Evolutionary conservation across 2,113 vertebrate genomes (phyloP).

Genomic region (Phylloscopus trochilus): DNA sequence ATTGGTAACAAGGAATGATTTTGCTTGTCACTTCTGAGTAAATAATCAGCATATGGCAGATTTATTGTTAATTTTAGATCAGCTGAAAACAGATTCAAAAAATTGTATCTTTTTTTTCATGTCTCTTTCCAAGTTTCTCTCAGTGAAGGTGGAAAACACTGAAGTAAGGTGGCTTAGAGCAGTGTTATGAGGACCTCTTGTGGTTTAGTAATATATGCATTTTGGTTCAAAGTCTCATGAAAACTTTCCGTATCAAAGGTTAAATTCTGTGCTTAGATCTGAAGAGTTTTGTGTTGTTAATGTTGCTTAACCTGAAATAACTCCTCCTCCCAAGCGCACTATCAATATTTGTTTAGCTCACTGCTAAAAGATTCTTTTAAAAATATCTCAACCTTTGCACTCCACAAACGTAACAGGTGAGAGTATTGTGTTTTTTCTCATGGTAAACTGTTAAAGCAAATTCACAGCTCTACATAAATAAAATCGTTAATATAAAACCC

Average conservation of each 20-base stretch:
- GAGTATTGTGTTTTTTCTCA: background rate
- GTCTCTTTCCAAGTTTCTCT: background rate
- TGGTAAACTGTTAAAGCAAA: background rate
- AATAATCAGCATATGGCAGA: background rate
- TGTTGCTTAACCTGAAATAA: background rate
- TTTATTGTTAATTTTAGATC: background rate
- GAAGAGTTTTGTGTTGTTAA: background rate
- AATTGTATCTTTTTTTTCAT: background rate
- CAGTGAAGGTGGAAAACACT: background rate
- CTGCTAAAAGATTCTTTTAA: background rate
- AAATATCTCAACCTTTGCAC: slow-evolving; percentile 25
- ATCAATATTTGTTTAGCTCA: background rate
- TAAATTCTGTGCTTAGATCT: background rate
- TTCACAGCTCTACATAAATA: background rate
- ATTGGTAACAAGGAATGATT: background rate
- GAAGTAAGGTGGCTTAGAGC: background rate
- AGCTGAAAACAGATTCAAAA: background rate
- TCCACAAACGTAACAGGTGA: background rate
- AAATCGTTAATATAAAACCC: background rate
- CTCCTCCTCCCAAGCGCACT: background rate
- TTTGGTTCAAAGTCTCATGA: background rate
- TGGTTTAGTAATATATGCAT: slow-evolving; percentile 1
- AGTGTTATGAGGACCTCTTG: slow-evolving; percentile 58
- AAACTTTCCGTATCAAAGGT: background rate
- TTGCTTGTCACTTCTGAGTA: background rate